Evolutionary conservation across 2,797 vertebrate species (phyloP), one percentile per base, ranked within the genome.

Genomic region (Acanthurus leucopareius): DNA sequence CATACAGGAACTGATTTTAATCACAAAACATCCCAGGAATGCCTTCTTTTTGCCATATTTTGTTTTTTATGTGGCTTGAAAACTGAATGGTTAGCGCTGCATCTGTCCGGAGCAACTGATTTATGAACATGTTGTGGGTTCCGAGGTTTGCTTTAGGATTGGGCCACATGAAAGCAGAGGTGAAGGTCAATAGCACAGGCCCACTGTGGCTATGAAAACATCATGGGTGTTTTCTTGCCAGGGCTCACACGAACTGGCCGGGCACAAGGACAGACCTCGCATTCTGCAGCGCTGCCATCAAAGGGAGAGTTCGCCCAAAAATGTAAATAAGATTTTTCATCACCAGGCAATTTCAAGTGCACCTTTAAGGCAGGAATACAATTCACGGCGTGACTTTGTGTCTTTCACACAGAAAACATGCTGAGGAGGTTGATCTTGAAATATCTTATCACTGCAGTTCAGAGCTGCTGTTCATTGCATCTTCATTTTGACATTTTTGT

Each of bases 71-170:
- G 63, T 75, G 22, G 59, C 79, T 78, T 81, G 40, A 73, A 45
- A 84, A 71, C 67, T 66, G 35, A 77, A 68, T 73, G 49, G 75
- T 82, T 45, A 47, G 51, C 62, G 28, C 72, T 72, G 65, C 72
- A 15, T 90, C 77, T 75, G 75, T 85, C 75, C 67, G 20, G 68
- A 73, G 79, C 49, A 1, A 56, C 88, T 90, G 89, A 91, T 92
- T 91, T 92, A 87, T 80, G 83, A 88, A 76, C 87, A 73, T 92
- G 91, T 90, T 92, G 93, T 67, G 92, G 92, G 75, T 80, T 88
- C 80, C 25, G 86, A 80, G 89, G 90, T 91, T 84, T 74, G 79
- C 79, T 83, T 89, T 77, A 71, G 74, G 62, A 77, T 78, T 61
- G 68, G 77, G 57, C 91, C 90, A 91, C 91, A 92, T 92, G 86